A percentile compares a stretch with the other conserved stretches of the same genome.
Conservation (phyloP, 2,888 invertebrate species). For the Halocaridina rubra region DNA sequence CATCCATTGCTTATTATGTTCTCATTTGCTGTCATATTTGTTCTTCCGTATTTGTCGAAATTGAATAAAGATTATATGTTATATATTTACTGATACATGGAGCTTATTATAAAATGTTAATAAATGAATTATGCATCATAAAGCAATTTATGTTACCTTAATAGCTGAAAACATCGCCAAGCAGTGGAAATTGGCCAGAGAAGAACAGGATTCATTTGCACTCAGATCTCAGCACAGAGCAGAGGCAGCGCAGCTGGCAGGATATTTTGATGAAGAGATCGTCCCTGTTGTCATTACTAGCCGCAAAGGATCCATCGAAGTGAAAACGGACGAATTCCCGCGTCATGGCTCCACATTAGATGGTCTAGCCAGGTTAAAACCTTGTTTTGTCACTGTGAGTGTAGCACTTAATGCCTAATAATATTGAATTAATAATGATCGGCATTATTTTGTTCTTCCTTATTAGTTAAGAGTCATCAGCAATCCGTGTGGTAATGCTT, state of each 20-base stretch:
- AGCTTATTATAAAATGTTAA: too few relatives aligned
- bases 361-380: slow-evolving; percentile 74
- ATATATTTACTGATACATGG: too few relatives aligned
- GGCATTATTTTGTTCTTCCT: too few relatives aligned
- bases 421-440: too few relatives aligned
- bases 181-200: slow-evolving; percentile 75
- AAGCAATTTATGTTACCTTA: slow-evolving; percentile 63
- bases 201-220: slow-evolving; percentile 80
- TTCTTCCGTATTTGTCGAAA: too few relatives aligned
- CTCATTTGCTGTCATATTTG: too few relatives aligned
- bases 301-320: slow-evolving; percentile 42
- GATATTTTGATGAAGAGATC: slow-evolving; percentile 79
- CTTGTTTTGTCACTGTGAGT: slow-evolving; percentile 75
- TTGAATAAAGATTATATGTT: too few relatives aligned
- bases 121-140: too few relatives aligned
- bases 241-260: slow-evolving; percentile 74
- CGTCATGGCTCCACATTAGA: slow-evolving; percentile 75
- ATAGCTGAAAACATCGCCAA: slow-evolving; percentile 82
- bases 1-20: too few relatives aligned
- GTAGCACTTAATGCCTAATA: not conserved
- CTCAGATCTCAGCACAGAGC: slow-evolving; percentile 77
- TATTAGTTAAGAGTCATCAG: too few relatives aligned
- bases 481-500: too few relatives aligned
- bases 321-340: slow-evolving; percentile 78
- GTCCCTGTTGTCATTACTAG: slow-evolving; percentile 74